These are phyloP conservation scores for Rhizoglyphus robini DNA, from an alignment of 1,140 invertebrate species.

Conservation along the genomic window DNA sequence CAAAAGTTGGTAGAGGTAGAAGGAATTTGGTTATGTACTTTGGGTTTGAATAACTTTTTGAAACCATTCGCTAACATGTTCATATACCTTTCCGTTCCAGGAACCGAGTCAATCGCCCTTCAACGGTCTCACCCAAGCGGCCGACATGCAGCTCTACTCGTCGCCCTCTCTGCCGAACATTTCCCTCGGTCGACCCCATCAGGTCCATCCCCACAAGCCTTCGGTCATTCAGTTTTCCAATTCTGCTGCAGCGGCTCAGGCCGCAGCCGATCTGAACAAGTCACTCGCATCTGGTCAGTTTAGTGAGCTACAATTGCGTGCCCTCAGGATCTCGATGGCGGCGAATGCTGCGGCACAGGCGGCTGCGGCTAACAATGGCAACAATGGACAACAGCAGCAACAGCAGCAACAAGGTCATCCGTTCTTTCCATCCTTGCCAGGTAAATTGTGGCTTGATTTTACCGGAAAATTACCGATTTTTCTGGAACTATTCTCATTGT, in stretches of 20 bases:
- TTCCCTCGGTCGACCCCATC: constrained; percentile 67
- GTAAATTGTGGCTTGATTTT: constrained; percentile 24
- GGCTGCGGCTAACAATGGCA: neutral
- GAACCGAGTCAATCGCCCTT: constrained; percentile 19
- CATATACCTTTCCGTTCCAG: neutral
- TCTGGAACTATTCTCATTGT: neutral
- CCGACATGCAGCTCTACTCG: constrained; percentile 52
- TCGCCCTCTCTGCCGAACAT: constrained; percentile 93
- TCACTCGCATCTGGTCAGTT: neutral
- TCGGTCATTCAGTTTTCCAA: neutral
- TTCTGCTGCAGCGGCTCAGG: neutral
- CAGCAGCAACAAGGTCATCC: constrained; percentile 57
- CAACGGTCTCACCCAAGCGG: constrained; percentile 14
- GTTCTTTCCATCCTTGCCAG: constrained; percentile 55
- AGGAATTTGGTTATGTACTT: too few species aligned
- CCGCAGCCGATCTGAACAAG: neutral
- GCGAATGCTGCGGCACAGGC: neutral
- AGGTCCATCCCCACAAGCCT: constrained; percentile 26
- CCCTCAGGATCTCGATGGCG: neutral
- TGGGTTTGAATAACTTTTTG: too few species aligned
- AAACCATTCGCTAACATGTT: too few species aligned
- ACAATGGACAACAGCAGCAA: constrained; percentile 53
- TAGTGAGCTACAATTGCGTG: neutral
- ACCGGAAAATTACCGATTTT: neutral
- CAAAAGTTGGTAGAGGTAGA: too few species aligned